phyloP scores from a whole-genome alignment of 2,797 vertebrate genomes.

The Falco peregrinus region DNA sequence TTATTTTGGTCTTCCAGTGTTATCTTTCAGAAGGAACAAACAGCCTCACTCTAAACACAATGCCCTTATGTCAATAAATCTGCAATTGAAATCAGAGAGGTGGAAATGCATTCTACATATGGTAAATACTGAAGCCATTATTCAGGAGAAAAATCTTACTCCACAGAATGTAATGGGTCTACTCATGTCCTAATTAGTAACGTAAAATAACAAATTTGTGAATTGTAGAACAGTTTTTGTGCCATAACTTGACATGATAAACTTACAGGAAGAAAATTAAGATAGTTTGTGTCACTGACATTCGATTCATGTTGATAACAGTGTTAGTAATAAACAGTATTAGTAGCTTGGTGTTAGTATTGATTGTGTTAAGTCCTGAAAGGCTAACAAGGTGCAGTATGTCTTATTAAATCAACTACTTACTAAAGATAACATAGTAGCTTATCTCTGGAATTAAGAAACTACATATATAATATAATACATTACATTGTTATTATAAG shows the following conservation, averaged over 20 bases:
- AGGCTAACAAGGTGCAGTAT: not conserved
- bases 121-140: not conserved
- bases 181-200: not conserved
- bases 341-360: not conserved
- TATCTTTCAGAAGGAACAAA: not conserved
- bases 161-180: not conserved
- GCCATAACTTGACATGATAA: not conserved
- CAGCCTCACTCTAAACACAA: constrained; percentile 16
- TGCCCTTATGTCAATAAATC: constrained; percentile 3
- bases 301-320: not conserved
- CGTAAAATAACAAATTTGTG: not conserved
- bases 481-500: not conserved
- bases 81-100: constrained; percentile 32
- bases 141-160: not conserved
- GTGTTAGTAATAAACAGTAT: not conserved
- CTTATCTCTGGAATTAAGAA: not conserved
- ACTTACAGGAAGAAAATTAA: not conserved
- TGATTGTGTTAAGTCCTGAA: not conserved
- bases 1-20: not conserved
- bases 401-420: not conserved
- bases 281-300: not conserved
- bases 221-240: not conserved
- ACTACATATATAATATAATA: not conserved
- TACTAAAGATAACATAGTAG: not conserved
- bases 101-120: constrained; percentile 41